Evolutionary conservation across 2,797 vertebrate genomes (phyloP).

Genomic region (Sternotherus odoratus): DNA sequence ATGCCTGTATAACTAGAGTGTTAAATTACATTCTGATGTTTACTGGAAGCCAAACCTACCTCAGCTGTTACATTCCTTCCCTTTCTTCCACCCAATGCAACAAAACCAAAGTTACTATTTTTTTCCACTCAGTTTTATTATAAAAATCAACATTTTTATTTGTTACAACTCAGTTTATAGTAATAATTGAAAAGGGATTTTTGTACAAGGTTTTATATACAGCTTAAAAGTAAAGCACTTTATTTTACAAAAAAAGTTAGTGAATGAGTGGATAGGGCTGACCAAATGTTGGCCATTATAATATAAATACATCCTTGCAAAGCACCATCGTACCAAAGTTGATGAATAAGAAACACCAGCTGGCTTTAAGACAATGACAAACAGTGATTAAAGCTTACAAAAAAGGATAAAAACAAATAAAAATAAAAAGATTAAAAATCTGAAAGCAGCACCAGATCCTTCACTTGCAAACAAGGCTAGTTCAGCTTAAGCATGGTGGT

Average conservation of each 20-base stretch:
- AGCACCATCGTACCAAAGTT: conserved; percentile 87
- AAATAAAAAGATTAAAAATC: conserved; percentile 75
- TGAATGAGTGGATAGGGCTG: conserved; percentile 84
- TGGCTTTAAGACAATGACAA: conserved; percentile 80
- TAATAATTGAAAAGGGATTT: conserved; percentile 88
- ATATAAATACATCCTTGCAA: conserved; percentile 90
- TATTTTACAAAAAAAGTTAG: conserved; percentile 86
- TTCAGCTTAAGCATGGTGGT: conserved; percentile 70
- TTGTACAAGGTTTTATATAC: conserved; percentile 91
- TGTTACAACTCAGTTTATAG: conserved; percentile 92
- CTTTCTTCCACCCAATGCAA: conserved; percentile 9
- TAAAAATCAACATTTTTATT: conserved; percentile 96
- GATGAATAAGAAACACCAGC: conserved; percentile 81
- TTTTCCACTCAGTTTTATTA: conserved; percentile 92
- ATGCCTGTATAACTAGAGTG: not conserved
- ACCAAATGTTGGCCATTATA: conserved; percentile 93
- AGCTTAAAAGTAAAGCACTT: conserved; percentile 90
- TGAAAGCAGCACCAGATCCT: conserved; percentile 85
- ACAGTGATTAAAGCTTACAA: conserved; percentile 89
- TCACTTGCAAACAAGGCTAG: conserved; percentile 81
- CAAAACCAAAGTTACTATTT: not conserved
- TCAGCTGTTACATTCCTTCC: not conserved
- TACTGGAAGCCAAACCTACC: not conserved
- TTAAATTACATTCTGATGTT: not conserved
- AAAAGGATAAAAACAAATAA: conserved; percentile 64